phyloP scores from a whole-genome alignment of 2,888 invertebrate species.

The Drosophila lacicola region DNA sequence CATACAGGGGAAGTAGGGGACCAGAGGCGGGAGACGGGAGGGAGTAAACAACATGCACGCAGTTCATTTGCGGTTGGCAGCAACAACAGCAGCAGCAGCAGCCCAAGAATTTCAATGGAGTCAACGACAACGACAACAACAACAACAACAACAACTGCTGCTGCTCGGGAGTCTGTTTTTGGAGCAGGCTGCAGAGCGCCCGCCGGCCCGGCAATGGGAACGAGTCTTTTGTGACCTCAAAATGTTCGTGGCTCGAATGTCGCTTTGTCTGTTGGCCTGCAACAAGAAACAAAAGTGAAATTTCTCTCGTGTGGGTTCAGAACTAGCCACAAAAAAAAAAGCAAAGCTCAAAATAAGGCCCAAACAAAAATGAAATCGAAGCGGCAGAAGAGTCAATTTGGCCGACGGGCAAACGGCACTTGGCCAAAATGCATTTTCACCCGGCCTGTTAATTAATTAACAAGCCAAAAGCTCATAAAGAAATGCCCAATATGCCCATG shows the following conservation, averaged over 20 bases:
- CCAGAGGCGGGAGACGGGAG: not conserved
- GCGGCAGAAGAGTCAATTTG: slow-evolving; percentile 23
- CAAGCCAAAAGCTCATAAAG: slow-evolving; percentile 41
- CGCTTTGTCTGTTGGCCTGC: slow-evolving; percentile 62
- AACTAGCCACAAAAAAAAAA: slow-evolving; percentile 52
- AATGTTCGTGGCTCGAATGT: slow-evolving; percentile 71
- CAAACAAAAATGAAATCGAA: slow-evolving; percentile 59
- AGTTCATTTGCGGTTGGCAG: slow-evolving; percentile 71
- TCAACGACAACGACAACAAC: slow-evolving; percentile 35
- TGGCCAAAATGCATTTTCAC: slow-evolving; percentile 73
- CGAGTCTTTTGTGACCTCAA: slow-evolving; percentile 71
- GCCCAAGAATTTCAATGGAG: slow-evolving; percentile 73
- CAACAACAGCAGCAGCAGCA: slow-evolving; percentile 23
- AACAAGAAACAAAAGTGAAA: slow-evolving; percentile 77
- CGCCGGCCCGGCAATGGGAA: slow-evolving; percentile 64
- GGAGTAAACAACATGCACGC: slow-evolving; percentile 52
- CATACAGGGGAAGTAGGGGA: slow-evolving; percentile 14
- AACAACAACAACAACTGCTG: slow-evolving; percentile 17
- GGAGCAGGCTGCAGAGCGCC: slow-evolving; percentile 38
- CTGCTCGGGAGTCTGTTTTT: slow-evolving; percentile 35
- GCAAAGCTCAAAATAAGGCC: not conserved
- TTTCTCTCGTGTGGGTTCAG: slow-evolving; percentile 70
- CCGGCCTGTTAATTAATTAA: slow-evolving; percentile 60
- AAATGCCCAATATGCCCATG: slow-evolving; percentile 29
- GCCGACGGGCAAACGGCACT: slow-evolving; percentile 45